Percentiles rank a stretch among this genome's conserved stretches.
phyloP scores from a whole-genome alignment of 2,797 vertebrate species.

The Heteromormyrus szaboi region DNA sequence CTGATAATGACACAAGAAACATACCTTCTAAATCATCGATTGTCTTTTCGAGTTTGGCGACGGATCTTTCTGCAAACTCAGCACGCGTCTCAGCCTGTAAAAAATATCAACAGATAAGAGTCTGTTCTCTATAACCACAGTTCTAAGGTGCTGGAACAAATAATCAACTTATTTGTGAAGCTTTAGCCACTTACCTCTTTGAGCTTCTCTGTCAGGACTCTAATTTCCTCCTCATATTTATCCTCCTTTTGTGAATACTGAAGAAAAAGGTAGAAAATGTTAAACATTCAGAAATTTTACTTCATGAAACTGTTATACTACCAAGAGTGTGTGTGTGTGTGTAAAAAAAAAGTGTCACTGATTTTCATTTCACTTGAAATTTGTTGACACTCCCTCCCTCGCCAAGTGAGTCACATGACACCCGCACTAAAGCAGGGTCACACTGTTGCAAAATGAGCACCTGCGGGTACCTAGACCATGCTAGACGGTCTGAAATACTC shows the following conservation, averaged over 20 bases:
- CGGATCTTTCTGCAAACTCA: constrained; percentile 93
- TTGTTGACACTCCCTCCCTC: neutral
- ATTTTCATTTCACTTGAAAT: neutral
- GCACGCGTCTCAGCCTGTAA: constrained; percentile 87
- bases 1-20: neutral
- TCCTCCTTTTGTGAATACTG: constrained; percentile 97
- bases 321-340: neutral
- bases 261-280: constrained; percentile 19
- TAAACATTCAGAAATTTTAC: neutral
- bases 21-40: constrained; percentile 97
- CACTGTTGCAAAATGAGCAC: neutral
- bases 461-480: neutral
- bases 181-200: constrained; percentile 77
- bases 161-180: neutral
- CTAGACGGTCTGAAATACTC: neutral
- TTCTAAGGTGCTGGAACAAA: neutral
- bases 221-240: constrained; percentile 95
- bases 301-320: neutral
- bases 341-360: neutral
- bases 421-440: neutral
- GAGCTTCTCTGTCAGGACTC: constrained; percentile 86
- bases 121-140: neutral
- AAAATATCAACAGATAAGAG: neutral
- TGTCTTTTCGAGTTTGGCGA: constrained; percentile 95
- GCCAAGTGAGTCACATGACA: neutral